Evolutionary conservation across 2,797 vertebrate genomes (phyloP).

Genomic region (Bufotes viridis): DNA sequence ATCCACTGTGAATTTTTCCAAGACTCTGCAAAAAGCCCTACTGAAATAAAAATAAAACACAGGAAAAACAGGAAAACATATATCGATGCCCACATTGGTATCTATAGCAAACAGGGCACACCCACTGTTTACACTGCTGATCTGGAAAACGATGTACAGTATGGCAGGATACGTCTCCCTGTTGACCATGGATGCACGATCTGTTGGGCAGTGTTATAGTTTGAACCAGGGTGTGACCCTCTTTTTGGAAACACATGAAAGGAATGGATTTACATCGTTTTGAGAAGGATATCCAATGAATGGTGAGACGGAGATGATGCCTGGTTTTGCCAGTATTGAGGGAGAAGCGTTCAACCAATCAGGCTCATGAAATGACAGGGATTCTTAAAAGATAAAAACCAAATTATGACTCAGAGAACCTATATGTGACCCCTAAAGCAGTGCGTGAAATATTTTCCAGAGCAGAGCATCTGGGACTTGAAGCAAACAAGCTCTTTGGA

Average conservation of each 20-base stretch:
- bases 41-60: too few species aligned
- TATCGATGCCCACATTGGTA: too few species aligned
- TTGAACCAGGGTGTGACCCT: not conserved
- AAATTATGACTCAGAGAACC: conserved; percentile 67
- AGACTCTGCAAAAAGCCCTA: too few species aligned
- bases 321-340: not conserved
- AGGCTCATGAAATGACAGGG: not conserved
- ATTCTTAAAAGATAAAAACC: conserved; percentile 9
- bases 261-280: not conserved
- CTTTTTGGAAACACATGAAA: not conserved
- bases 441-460: conserved; percentile 74
- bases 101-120: too few species aligned
- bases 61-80: too few species aligned
- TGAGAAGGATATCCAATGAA: not conserved
- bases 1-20: too few species aligned
- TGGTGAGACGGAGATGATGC: not conserved
- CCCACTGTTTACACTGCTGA: too few species aligned
- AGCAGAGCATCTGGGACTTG: conserved; percentile 71
- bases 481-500: conserved; percentile 74
- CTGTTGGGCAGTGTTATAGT: not conserved
- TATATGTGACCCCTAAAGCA: conserved; percentile 74
- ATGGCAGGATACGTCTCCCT: not conserved
- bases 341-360: not conserved
- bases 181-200: not conserved
- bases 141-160: not conserved